These are phyloP conservation scores for Rhinatrema bivittatum DNA, from an alignment of 2,797 vertebrate species.

Conservation along the genomic window DNA sequence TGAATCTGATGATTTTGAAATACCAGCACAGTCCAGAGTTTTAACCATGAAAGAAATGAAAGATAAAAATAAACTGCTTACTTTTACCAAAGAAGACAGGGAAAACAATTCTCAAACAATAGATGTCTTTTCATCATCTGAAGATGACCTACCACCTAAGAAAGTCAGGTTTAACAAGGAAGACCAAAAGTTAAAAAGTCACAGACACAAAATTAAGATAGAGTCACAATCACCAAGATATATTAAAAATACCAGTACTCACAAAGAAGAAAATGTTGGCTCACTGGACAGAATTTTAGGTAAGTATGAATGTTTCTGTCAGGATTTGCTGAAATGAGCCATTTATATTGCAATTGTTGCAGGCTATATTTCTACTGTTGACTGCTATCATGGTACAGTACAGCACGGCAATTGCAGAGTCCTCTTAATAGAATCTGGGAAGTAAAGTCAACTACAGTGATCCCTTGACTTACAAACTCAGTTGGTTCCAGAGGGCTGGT, in stretches of 20 bases:
- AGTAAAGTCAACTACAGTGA: too few species aligned
- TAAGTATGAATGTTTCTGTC: slow-evolving; percentile 34
- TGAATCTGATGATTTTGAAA: slow-evolving; percentile 79
- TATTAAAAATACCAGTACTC: slow-evolving; percentile 2
- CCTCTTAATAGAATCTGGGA: too few species aligned
- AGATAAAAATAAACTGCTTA: background rate
- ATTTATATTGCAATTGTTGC: background rate
- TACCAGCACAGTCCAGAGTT: slow-evolving; percentile 20
- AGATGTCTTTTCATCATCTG: slow-evolving; percentile 71
- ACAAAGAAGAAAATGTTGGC: slow-evolving; percentile 23
- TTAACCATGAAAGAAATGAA: slow-evolving; percentile 17
- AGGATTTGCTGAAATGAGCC: slow-evolving; percentile 2
- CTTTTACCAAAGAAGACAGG: slow-evolving; percentile 2
- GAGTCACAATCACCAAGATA: slow-evolving; percentile 5
- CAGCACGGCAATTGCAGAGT: too few species aligned
- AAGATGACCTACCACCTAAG: slow-evolving; percentile 55
- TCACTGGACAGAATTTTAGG: slow-evolving; percentile 70
- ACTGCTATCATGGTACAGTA: too few species aligned
- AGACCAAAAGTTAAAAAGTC: slow-evolving; percentile 7
- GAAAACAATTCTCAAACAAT: slow-evolving; percentile 47
- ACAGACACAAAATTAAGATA: slow-evolving; percentile 15
- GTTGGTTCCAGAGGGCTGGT: too few species aligned
- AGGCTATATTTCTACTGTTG: background rate
- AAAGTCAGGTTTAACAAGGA: slow-evolving; percentile 17
- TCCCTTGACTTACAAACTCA: too few species aligned